These are phyloP conservation scores for Doryteuthis pealeii DNA, from an alignment of 1,140 invertebrate genomes.

Conservation along the genomic window DNA sequence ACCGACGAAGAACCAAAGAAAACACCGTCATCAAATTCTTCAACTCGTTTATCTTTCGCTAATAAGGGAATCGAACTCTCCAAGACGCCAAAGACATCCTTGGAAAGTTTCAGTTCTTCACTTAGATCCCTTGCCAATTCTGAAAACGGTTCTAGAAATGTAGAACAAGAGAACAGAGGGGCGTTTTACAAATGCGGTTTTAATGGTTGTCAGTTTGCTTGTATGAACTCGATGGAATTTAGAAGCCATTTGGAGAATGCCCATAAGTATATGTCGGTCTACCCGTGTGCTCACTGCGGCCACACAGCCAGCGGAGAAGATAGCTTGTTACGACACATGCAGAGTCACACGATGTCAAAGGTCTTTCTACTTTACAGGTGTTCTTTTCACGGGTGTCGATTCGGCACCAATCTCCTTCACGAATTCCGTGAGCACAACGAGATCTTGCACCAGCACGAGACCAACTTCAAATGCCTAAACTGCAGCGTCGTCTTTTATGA, in stretches of 20 bases:
- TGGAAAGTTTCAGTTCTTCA: too few species aligned
- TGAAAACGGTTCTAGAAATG: not conserved
- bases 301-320: slow-evolving; percentile 34
- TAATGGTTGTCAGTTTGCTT: slow-evolving; percentile 35
- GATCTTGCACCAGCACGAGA: slow-evolving; percentile 31
- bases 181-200: slow-evolving; percentile 45
- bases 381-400: slow-evolving; percentile 34
- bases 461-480: slow-evolving; percentile 29
- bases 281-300: slow-evolving; percentile 43
- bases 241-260: slow-evolving; percentile 32
- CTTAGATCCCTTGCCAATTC: too few species aligned
- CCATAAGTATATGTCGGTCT: slow-evolving; percentile 31
- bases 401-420: slow-evolving; percentile 37
- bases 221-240: slow-evolving; percentile 33
- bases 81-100: too few species aligned
- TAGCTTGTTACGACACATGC: slow-evolving; percentile 38
- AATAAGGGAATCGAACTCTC: too few species aligned
- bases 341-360: slow-evolving; percentile 32
- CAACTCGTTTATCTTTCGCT: too few species aligned
- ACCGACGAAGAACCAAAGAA: too few species aligned
- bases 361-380: slow-evolving; percentile 36
- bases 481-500: slow-evolving; percentile 32
- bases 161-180: not conserved
- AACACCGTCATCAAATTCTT: too few species aligned
- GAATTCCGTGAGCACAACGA: slow-evolving; percentile 40